Evolutionary conservation across 2,888 invertebrate genomes (phyloP), one percentile per base, ranked within the genome.

Genomic region (Cryptocephalus primarius): DNA sequence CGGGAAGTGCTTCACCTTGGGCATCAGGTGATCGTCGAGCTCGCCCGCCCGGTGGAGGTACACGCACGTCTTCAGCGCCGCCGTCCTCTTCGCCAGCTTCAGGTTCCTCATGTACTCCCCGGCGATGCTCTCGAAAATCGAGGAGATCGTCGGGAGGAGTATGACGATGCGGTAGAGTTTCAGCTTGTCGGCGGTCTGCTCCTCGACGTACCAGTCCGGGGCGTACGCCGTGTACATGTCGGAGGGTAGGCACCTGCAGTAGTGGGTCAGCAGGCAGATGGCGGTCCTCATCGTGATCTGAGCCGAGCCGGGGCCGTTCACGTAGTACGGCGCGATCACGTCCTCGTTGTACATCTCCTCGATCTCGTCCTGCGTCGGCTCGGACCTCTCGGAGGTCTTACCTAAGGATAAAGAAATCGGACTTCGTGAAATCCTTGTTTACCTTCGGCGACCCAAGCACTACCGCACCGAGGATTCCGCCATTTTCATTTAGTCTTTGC

Each of bases 61-160:
- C 46, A 78, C 77, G 63, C 92, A 92, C 0, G 83, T 78, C 47
- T 82, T 78, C 47, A 93, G 70, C 0, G 92, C 93, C 0, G 85
- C 92, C 0, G 88, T 83, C 56, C 85, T 79, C 69, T 92, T 92
- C 0, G 94, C 93, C 11, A 41, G 53, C 54, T 77, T 79, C 47
- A 78, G 68, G 33, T 61, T 75, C 0, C 14, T 3, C 75, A 80
- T 78, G 1, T 69, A 67, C 9, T 71, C 62, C 4, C 91, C 83
- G 71, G 71, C 58, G 40, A 93, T 78, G 1, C 75, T 68, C 8
- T 83, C 77, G 57, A 81, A 83, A 39, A 92, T 60, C 0, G 85
- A 82, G 10, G 89, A 88, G 53, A 84, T 78, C 4, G 83, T 75
- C 0, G 97, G 99, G 61, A 95, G 68, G 45, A 77, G 67, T 1